Base-by-base conservation (phyloP, 2,113 vertebrate genomes). In the Excalfactoria chinensis region DNA sequence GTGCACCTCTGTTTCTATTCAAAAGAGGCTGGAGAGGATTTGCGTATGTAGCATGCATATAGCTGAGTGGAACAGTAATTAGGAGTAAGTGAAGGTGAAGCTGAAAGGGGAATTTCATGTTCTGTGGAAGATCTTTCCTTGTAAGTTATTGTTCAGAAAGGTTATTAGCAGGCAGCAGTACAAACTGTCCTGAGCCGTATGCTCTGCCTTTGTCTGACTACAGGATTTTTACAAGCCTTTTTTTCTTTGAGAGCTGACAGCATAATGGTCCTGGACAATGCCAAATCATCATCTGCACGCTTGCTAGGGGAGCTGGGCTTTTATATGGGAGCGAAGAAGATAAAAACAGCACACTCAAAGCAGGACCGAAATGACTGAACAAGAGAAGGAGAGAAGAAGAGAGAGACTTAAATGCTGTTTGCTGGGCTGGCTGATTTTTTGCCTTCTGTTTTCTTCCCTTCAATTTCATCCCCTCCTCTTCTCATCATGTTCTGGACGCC, bases 221-320 rank as follows among this genome's bases (percentile, higher is more conserved):
- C 80, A 88, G 90, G 88, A 84, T 94, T 97, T 98, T 97, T 96
- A 86, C 81, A 96, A 96, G 93, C 69, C 72, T 88, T 93, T 97
- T 95, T 96, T 96, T 76, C 86, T 97, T 82, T 90, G 83, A 96
- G 91, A 96, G 86, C 71, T 88, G 91, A 95, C 86, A 95, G 88
- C 94, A 96, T 97, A 96, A 93, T 96, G 86, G 94, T 92, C 73
- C 68, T 94, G 84, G 75, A 92, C 96, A 93, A 93, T 96, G 76
- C 92, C 92, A 98, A 96, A 95, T 97, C 92, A 93, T 95, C 96
- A 97, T 95, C 96, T 96, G 83, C 82, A 89, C 92, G 46, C 95
- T 97, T 89, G 48, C 91, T 95, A 96, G 80, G 75, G 81, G 76
- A 93, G 82, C 73, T 37, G 60, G 74, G 82, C 95, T 97, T 96